Evolutionary conservation across 2,888 invertebrate species (phyloP).

Genomic region (Podotricha telesiphe): DNA sequence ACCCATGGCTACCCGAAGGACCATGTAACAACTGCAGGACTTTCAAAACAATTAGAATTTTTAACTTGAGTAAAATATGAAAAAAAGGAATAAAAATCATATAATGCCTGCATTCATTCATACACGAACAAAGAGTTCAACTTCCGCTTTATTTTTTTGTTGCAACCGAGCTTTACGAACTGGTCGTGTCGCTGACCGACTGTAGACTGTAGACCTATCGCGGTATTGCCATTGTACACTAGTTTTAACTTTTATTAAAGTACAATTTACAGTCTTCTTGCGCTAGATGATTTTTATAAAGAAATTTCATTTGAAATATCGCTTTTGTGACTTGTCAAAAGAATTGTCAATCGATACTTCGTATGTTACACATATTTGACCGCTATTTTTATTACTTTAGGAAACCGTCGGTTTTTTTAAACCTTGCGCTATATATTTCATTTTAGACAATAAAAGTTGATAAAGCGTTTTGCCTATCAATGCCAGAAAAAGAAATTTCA

Average conservation of each 20-base stretch:
- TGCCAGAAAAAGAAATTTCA: no score
- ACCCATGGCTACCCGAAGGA: conserved; percentile 23
- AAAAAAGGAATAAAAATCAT: conserved; percentile 33
- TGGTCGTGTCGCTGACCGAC: conserved; percentile 33
- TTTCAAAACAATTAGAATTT: conserved; percentile 28
- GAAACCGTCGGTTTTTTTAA: no score
- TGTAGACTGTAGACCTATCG: conserved; percentile 11
- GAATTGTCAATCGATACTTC: conserved; percentile 7
- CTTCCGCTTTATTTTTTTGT: conserved; percentile 35
- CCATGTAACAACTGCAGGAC: conserved; percentile 1
- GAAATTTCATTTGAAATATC: neutral
- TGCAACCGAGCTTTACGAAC: conserved; percentile 33
- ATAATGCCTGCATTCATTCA: conserved; percentile 41
- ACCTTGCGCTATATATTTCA: no score
- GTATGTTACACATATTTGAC: neutral
- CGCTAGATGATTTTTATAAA: conserved; percentile 3
- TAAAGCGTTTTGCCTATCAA: no score
- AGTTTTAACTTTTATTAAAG: conserved; percentile 23
- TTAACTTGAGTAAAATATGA: conserved; percentile 18
- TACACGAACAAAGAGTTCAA: conserved; percentile 39
- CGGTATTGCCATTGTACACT: conserved; percentile 26
- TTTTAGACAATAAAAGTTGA: no score
- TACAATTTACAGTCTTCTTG: conserved; percentile 1
- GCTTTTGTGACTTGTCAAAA: neutral
- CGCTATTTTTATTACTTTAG: neutral